These are phyloP conservation scores for Tryphoninae sp. DNA, from an alignment of 2,888 invertebrate genomes.

Conservation along the genomic window DNA sequence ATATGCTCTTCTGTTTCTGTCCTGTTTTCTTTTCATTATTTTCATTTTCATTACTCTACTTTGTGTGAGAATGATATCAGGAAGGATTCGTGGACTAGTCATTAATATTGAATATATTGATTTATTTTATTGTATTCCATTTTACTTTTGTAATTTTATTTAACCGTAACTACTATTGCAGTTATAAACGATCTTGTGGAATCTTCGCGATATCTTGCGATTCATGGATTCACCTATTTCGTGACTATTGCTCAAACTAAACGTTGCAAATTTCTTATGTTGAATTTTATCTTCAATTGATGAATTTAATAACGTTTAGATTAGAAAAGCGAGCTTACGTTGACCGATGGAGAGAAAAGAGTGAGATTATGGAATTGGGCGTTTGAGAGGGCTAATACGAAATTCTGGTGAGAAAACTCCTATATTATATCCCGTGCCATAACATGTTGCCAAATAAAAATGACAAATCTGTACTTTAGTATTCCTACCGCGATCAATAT, in stretches of 20 bases:
- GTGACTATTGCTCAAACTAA: constrained; percentile 51
- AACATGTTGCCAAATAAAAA: constrained; percentile 70
- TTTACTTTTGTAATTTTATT: constrained; percentile 9
- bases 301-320: constrained; percentile 45
- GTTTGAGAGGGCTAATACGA: constrained; percentile 33
- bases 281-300: constrained; percentile 21
- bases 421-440: constrained; percentile 73
- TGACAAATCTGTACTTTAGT: constrained; percentile 54
- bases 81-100: constrained; percentile 49
- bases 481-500: constrained; percentile 54
- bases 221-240: constrained; percentile 13
- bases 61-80: neutral
- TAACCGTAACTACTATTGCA: constrained; percentile 21
- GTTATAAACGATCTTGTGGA: constrained; percentile 31
- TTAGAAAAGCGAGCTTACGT: constrained; percentile 61
- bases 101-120: constrained; percentile 33
- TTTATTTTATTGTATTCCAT: neutral
- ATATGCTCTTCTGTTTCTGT: constrained; percentile 9
- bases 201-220: constrained; percentile 14
- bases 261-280: constrained; percentile 12
- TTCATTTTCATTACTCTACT: neutral
- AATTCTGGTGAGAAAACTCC: constrained; percentile 64
- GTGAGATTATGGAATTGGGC: constrained; percentile 49
- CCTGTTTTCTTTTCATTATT: constrained; percentile 5
- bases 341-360: constrained; percentile 41